These are phyloP conservation scores for Momotus momota DNA, from an alignment of 2,797 vertebrate species.

Conservation along the genomic window DNA sequence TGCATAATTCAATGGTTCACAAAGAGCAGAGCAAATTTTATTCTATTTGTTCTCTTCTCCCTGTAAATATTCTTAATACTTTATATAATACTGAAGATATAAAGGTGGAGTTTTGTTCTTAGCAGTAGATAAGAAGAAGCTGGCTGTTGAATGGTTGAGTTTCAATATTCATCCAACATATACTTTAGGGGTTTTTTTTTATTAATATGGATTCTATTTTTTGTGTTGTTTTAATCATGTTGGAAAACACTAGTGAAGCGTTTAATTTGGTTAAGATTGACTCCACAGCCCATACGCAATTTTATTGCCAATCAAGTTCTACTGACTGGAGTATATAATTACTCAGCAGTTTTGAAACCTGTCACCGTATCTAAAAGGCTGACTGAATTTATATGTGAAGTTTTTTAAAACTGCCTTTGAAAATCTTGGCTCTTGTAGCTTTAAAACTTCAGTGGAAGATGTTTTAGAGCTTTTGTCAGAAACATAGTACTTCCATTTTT, in stretches of 20 bases:
- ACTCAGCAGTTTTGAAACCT: neutral
- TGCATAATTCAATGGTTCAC: neutral
- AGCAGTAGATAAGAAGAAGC: neutral
- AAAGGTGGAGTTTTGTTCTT: neutral
- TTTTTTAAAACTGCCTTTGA: neutral
- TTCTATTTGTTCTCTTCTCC: neutral
- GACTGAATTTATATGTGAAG: neutral
- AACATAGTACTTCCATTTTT: neutral
- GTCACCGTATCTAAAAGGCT: neutral
- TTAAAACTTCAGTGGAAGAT: neutral
- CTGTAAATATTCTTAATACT: neutral
- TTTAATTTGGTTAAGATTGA: neutral
- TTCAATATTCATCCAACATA: neutral
- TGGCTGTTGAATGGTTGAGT: neutral
- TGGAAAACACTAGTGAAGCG: neutral
- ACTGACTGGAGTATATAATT: neutral
- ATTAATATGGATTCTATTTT: neutral
- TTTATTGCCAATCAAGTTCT: neutral
- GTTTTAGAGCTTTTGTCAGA: neutral
- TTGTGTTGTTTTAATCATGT: neutral
- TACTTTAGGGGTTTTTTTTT: neutral
- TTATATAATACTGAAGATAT: neutral
- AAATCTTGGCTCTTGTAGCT: neutral
- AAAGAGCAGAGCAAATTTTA: neutral
- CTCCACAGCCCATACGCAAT: neutral